A percentile compares a stretch with the other conserved stretches of the same genome.
Conservation (phyloP, 2,888 invertebrate genomes). For the Artemia sinica region DNA sequence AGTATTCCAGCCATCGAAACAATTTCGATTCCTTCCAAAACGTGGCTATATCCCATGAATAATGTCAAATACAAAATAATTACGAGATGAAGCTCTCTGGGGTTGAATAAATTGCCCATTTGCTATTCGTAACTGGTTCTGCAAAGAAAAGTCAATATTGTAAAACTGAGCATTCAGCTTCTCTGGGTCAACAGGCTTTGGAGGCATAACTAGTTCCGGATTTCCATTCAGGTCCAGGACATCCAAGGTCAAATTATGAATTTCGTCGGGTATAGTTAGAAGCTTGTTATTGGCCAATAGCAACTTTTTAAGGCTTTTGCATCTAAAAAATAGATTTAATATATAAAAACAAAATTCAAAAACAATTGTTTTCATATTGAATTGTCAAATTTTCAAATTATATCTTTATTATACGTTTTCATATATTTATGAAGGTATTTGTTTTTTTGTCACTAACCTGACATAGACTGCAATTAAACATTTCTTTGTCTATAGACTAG, state of each 20-base stretch:
- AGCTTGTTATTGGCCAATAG: constrained; percentile 81
- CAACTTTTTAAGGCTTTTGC: constrained; percentile 77
- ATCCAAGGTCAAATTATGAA: constrained; percentile 58
- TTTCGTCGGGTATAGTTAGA: constrained; percentile 90
- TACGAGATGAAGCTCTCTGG: constrained; percentile 49
- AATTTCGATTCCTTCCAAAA: too few species aligned
- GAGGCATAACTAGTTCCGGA: constrained; percentile 89
- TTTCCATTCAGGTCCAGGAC: constrained; percentile 79
- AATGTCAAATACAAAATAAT: constrained; percentile 28
- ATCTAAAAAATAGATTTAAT: constrained; percentile 42
- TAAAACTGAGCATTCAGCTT: constrained; percentile 65
- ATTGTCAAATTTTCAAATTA: too few species aligned
- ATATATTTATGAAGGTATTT: too few species aligned
- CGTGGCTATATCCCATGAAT: too few species aligned
- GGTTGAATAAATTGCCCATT: constrained; percentile 61
- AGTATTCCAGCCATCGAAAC: too few species aligned
- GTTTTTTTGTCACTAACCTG: too few species aligned
- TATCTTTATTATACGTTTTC: too few species aligned
- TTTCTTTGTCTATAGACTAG: too few species aligned
- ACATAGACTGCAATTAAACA: too few species aligned
- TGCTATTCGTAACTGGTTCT: constrained; percentile 77
- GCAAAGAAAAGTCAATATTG: constrained; percentile 95
- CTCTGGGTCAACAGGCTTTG: constrained; percentile 65
- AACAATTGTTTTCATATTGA: too few species aligned
- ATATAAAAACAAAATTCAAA: too few species aligned